A percentile compares a stretch with the other conserved stretches of the same genome.
Conservation (phyloP, 2,797 vertebrate genomes). For the Sternarchorhynchus goeldii region DNA sequence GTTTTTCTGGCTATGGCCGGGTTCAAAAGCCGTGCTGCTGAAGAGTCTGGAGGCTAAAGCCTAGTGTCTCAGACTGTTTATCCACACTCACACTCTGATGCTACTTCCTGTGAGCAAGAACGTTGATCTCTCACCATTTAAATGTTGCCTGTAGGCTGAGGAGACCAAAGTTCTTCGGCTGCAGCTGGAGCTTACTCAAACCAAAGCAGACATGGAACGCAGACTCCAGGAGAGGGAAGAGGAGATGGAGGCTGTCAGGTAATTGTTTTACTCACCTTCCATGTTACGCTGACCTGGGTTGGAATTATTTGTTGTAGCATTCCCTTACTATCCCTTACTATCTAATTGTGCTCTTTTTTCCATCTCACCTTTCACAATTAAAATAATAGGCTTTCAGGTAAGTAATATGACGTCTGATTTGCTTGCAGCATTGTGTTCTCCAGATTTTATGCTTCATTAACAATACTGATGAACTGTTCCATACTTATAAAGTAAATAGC, state of each 20-base stretch:
- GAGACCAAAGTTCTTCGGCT: constrained; percentile 81
- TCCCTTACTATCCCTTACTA: too few species aligned
- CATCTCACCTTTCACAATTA: constrained; percentile 33
- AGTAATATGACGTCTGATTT: background rate
- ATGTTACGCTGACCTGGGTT: background rate
- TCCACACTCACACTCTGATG: constrained; percentile 21
- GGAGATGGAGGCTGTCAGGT: constrained; percentile 76
- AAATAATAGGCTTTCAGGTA: background rate
- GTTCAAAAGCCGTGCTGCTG: constrained; percentile 26
- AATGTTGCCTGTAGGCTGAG: constrained; percentile 68
- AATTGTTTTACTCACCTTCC: background rate
- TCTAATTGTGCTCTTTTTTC: background rate
- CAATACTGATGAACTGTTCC: background rate
- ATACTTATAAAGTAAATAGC: too few species aligned
- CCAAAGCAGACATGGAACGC: constrained; percentile 77
- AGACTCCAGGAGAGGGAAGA: constrained; percentile 83
- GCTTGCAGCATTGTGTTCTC: too few species aligned
- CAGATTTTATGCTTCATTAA: constrained; percentile 10
- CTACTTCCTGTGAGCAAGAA: too few species aligned
- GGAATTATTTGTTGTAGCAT: background rate
- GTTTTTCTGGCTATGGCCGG: constrained; percentile 8
- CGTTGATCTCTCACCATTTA: background rate
- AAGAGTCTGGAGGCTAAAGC: constrained; percentile 23
- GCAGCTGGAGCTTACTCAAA: constrained; percentile 80
- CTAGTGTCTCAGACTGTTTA: constrained; percentile 30